Conservation (phyloP, 2,797 vertebrate species). For the Clamator glandarius region DNA sequence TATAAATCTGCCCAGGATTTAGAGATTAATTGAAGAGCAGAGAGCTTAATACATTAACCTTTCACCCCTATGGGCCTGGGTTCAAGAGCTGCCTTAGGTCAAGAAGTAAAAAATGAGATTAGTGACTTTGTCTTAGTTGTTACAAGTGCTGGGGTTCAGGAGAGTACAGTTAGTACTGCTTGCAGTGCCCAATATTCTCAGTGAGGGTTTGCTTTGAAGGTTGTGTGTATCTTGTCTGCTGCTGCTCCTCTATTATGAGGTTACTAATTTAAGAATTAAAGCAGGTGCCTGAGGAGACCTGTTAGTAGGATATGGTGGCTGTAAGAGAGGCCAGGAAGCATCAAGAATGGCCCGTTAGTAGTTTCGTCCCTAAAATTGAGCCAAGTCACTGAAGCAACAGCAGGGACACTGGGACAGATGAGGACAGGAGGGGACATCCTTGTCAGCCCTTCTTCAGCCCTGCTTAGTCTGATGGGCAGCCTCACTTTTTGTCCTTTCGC, state of each 20-base stretch:
- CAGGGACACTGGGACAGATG: rapidly evolving
- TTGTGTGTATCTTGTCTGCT: background rate
- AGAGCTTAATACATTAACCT: slow-evolving; percentile 71
- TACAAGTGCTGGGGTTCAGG: background rate
- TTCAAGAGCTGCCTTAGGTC: slow-evolving; percentile 27
- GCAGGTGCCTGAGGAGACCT: background rate
- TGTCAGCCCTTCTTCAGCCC: background rate
- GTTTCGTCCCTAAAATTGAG: background rate
- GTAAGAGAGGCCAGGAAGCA: background rate
- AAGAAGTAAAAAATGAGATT: slow-evolving; percentile 22
- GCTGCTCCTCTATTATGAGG: background rate
- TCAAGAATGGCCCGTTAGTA: background rate
- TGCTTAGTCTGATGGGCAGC: background rate
- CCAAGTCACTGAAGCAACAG: background rate
- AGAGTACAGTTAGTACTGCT: background rate
- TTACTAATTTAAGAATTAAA: background rate
- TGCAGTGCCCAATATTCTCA: rapidly evolving
- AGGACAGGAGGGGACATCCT: background rate
- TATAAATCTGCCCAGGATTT: slow-evolving; percentile 45
- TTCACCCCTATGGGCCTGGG: slow-evolving; percentile 29
- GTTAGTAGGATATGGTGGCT: background rate
- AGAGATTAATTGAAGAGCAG: slow-evolving; percentile 60
- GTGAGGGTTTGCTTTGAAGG: background rate
- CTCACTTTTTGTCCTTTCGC: background rate
- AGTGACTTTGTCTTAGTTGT: background rate